A percentile compares a stretch with the other conserved stretches of the same genome.
These are phyloP conservation scores for Echinometra lucunter DNA, from an alignment of 53 echinoderm and acorn worm species.

Conservation along the genomic window DNA sequence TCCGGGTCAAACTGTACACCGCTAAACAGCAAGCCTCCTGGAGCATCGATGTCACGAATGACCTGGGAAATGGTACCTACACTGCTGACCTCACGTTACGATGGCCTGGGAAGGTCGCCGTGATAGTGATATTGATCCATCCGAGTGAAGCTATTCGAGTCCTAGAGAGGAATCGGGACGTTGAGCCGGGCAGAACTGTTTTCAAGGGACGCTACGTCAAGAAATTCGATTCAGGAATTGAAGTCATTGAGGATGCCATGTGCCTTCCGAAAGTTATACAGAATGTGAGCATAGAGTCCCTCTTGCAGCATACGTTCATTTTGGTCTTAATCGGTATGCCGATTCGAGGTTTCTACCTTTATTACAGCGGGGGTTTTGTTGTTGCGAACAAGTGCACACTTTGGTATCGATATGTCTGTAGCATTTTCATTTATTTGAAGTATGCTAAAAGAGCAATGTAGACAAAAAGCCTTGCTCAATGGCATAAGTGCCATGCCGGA, in stretches of 20 bases:
- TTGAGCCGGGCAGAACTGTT: conserved; percentile 25
- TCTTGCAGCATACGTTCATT: no score
- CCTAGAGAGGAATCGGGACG: conserved; percentile 59
- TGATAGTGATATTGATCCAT: conserved; percentile 75
- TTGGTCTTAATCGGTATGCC: no score
- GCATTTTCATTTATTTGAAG: no score
- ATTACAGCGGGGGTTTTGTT: no score
- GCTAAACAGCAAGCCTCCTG: conserved; percentile 31
- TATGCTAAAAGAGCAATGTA: no score
- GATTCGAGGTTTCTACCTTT: no score
- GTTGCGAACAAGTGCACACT: no score
- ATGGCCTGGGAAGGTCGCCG: conserved; percentile 76
- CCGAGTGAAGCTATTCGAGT: conserved; percentile 76
- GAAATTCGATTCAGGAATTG: background rate
- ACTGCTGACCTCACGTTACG: conserved; percentile 67
- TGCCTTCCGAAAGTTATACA: conserved; percentile 46
- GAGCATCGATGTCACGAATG: conserved; percentile 70
- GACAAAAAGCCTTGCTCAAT: no score
- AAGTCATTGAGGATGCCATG: conserved; percentile 29
- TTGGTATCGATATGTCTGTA: no score
- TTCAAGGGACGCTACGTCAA: conserved; percentile 1
- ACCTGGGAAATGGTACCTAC: conserved; percentile 77
- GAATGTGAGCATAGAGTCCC: conserved; percentile 40
- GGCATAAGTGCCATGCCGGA: no score
- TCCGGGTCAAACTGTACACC: conserved; percentile 78